Base-by-base conservation (phyloP, 2,888 invertebrate genomes). In the Blastobasis lacticolella region DNA sequence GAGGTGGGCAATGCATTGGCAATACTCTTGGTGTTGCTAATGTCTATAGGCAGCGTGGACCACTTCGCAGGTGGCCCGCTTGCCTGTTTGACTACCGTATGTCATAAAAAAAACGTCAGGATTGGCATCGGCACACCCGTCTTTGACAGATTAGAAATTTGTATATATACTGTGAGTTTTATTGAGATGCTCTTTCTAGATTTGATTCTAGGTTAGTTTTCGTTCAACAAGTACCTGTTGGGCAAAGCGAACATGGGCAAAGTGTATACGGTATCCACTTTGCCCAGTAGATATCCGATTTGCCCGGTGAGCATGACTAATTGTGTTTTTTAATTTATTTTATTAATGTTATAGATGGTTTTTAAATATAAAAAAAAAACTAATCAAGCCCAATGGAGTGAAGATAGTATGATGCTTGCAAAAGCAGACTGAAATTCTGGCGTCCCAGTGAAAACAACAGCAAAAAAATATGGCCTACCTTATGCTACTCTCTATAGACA, bases 401-500 rank as follows among this genome's bases (percentile, higher is more conserved):
- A 52, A 37, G 47, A 51, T 23, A 50, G 38, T 43, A 51, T 46
- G 52, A 52, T 49, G 49, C 52, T 49, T 40, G 48, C 52, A 45
- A 45, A 45, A 49, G 49, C 50, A 45, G 50, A 50, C 9, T 50
- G 50, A 46, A 50, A 50, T 46, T 36, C 46, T 46, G 46, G 50
- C 37, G 46, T 46, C 36, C 46, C 46, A 10, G 50, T 51, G 38
- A 51, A 51, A 51, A 51, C 41, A 0, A 50, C 49, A 10, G 53
- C 50, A 45, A 53, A 53, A n/a, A 47, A 53, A 50, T 53, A 48
- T 53, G 50, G 53, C 44, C 37, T 53, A 45, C 48, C 53, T 40
- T 50, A 48, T 38, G 50, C 50, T 8, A 53, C 53, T 47, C 48
- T 53, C 5, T 50, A 50, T 47, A 53, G 47, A 41, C 50, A 50